These are phyloP conservation scores for Volucella bombylans DNA, from an alignment of 2,888 invertebrate genomes.

Conservation along the genomic window DNA sequence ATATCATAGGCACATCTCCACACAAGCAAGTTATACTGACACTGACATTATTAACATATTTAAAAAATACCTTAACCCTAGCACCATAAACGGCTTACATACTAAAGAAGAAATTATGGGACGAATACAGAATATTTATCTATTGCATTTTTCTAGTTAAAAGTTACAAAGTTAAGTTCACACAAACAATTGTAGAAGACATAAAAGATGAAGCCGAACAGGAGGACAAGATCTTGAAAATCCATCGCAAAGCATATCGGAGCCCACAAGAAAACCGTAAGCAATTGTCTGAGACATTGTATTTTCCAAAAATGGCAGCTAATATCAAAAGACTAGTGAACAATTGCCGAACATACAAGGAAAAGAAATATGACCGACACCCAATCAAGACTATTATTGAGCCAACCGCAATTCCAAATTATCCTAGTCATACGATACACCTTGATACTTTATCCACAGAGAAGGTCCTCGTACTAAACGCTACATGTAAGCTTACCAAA, in stretches of 20 bases:
- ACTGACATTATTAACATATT: conserved; percentile 4
- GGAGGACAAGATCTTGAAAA: conserved; percentile 13
- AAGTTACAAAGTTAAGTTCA: conserved; percentile 18
- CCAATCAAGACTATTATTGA: not conserved
- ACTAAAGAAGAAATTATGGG: conserved; percentile 35
- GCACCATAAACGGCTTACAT: conserved; percentile 28
- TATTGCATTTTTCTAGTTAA: not conserved
- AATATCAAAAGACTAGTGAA: conserved; percentile 21
- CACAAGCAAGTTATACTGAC: not conserved
- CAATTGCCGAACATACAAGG: conserved; percentile 5
- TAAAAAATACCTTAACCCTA: conserved; percentile 26
- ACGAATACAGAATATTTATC: conserved; percentile 32
- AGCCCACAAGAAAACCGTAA: conserved; percentile 23
- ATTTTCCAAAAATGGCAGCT: conserved; percentile 26
- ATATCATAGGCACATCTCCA: too few relatives aligned
- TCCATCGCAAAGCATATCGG: conserved; percentile 22
- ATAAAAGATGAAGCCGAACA: conserved; percentile 2
- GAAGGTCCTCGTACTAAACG: not conserved
- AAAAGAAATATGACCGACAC: not conserved
- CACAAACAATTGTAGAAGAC: conserved; percentile 17
- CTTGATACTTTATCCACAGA: too few relatives aligned
- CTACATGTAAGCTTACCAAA: conserved; percentile 26
- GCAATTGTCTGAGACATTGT: conserved; percentile 3
- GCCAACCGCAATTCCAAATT: too few relatives aligned
- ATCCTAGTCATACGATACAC: too few relatives aligned